A percentile compares a stretch with the other conserved stretches of the same genome.
These are phyloP conservation scores for Microtus richardsoni DNA, from an alignment of 2,113 vertebrate species.

Conservation along the genomic window DNA sequence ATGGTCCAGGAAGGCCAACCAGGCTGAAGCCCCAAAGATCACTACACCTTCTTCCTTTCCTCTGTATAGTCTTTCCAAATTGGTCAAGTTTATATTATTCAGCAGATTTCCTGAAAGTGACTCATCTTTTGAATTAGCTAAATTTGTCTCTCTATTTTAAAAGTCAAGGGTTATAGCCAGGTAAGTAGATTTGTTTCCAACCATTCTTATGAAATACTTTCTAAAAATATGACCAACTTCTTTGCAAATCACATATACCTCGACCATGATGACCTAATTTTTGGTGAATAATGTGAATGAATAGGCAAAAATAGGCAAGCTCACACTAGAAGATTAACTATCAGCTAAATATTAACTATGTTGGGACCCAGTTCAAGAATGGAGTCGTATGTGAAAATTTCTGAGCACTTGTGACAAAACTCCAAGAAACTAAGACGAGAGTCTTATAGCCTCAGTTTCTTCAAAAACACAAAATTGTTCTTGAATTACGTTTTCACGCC, in stretches of 20 bases:
- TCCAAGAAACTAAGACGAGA: neutral
- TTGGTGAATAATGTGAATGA: neutral
- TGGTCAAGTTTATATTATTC: neutral
- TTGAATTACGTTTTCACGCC: neutral
- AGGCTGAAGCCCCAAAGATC: neutral
- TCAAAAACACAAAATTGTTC: neutral
- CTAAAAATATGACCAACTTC: neutral
- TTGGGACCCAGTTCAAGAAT: neutral
- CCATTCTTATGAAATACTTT: neutral
- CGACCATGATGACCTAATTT: neutral
- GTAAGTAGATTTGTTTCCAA: neutral
- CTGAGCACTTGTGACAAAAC: neutral
- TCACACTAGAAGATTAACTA: neutral
- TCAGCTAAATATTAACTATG: neutral
- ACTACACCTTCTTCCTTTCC: neutral
- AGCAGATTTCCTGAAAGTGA: neutral
- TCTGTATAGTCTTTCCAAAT: neutral
- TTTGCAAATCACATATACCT: neutral
- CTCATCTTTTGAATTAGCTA: neutral
- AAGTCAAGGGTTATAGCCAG: neutral
- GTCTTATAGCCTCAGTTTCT: neutral
- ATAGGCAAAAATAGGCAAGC: neutral
- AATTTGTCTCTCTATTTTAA: neutral
- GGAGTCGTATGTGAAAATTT: neutral
- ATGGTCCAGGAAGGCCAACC: neutral